Evolutionary conservation across 2,888 invertebrate genomes (phyloP).

Genomic region (Sinotaia quadrata): DNA sequence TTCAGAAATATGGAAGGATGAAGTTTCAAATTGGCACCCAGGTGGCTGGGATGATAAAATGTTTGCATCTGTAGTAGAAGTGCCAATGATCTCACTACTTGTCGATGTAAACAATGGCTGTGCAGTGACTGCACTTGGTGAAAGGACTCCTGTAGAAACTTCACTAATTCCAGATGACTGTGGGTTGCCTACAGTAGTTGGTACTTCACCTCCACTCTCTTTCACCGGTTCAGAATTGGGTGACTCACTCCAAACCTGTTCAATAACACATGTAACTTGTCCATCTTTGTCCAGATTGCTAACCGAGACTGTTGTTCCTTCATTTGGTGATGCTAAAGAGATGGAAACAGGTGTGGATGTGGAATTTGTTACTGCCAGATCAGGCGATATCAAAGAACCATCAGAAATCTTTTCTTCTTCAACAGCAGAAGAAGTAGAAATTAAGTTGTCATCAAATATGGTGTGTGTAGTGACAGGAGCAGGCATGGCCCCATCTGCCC

Average conservation of each 20-base stretch:
- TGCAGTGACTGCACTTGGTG: too few species aligned
- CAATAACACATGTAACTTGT: conserved; percentile 8
- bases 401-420: background rate
- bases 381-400: background rate
- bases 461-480: conserved; percentile 28
- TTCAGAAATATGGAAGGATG: background rate
- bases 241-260: conserved; percentile 20
- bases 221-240: background rate
- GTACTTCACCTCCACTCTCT: background rate
- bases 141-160: too few species aligned
- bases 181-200: background rate
- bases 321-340: conserved; percentile 1
- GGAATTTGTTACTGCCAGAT: background rate
- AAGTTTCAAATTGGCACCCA: too few species aligned
- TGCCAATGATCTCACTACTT: too few species aligned
- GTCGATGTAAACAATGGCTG: too few species aligned
- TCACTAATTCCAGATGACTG: background rate
- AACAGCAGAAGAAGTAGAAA: conserved; percentile 3
- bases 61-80: too few species aligned
- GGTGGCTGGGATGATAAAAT: conserved; percentile 3
- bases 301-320: background rate
- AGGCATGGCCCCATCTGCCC: conserved; percentile 19
- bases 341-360: background rate
- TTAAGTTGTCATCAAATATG: conserved; percentile 16
- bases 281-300: background rate